Percentiles rank a stretch among this genome's conserved stretches.
Evolutionary conservation across 1,140 invertebrate genomes (phyloP).

Genomic region (Drosophila insularis): DNA sequence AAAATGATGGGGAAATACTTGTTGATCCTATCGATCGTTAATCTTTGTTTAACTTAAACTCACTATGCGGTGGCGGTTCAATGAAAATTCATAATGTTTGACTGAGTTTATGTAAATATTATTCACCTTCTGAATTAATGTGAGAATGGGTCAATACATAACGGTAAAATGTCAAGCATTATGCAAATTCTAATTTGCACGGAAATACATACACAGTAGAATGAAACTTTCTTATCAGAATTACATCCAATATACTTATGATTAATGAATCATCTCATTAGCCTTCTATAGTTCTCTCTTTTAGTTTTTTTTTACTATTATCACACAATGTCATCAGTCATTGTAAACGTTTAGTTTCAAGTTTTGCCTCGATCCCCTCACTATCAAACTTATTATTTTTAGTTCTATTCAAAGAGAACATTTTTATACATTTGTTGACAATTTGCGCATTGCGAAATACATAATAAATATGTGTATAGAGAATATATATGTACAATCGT

Average conservation of each 20-base stretch:
- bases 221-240: background rate
- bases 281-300: background rate
- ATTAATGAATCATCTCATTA: constrained; percentile 6
- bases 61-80: background rate
- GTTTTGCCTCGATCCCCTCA: background rate
- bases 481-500: background rate
- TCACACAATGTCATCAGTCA: constrained; percentile 1
- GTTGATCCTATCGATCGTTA: constrained; percentile 1
- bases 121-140: background rate
- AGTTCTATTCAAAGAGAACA: background rate
- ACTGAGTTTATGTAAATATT: background rate
- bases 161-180: background rate
- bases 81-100: background rate
- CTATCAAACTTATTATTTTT: background rate
- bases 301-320: background rate
- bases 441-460: constrained; percentile 6
- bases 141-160: background rate
- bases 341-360: background rate
- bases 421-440: background rate
- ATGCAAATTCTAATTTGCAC: too few species aligned
- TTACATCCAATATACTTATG: background rate
- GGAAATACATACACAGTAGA: too few species aligned
- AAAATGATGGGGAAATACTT: constrained; percentile 5
- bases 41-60: background rate
- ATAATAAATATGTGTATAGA: background rate